Evolutionary conservation across 2,888 invertebrate species (phyloP).

Genomic region (Asteroscopus sphinx): DNA sequence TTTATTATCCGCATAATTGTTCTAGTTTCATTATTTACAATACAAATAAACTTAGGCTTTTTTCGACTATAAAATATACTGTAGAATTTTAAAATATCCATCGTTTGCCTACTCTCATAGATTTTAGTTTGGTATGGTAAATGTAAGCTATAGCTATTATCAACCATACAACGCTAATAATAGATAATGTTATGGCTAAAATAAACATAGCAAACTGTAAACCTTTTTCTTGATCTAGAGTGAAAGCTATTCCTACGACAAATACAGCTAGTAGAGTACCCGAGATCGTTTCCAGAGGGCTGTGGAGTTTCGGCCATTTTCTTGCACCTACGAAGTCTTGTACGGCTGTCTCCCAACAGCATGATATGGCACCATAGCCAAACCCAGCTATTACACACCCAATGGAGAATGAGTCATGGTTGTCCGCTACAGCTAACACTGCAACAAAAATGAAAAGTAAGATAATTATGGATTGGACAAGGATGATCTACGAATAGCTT

Average conservation of each 20-base stretch:
- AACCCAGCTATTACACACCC: constrained; percentile 87
- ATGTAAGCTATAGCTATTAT: constrained; percentile 71
- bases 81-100: constrained; percentile 54
- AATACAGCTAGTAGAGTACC: constrained; percentile 75
- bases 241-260: constrained; percentile 71
- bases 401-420: constrained; percentile 84
- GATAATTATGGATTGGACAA: too few relatives aligned
- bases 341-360: constrained; percentile 83
- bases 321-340: constrained; percentile 85
- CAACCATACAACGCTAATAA: constrained; percentile 76
- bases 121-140: constrained; percentile 74
- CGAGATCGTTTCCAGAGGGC: constrained; percentile 83
- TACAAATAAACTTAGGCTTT: constrained; percentile 20
- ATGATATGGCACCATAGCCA: constrained; percentile 85
- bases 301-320: constrained; percentile 86
- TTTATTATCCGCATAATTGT: constrained; percentile 25
- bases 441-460: constrained; percentile 45
- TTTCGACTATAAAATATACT: constrained; percentile 14
- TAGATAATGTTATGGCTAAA: constrained; percentile 70
- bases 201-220: constrained; percentile 76
- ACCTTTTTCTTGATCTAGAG: constrained; percentile 70
- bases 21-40: constrained; percentile 31
- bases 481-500: too few relatives aligned
- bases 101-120: constrained; percentile 65
- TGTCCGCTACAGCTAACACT: constrained; percentile 79